These are phyloP conservation scores for Acanthopleura granulata DNA, from an alignment of 2,888 invertebrate species.

Conservation along the genomic window DNA sequence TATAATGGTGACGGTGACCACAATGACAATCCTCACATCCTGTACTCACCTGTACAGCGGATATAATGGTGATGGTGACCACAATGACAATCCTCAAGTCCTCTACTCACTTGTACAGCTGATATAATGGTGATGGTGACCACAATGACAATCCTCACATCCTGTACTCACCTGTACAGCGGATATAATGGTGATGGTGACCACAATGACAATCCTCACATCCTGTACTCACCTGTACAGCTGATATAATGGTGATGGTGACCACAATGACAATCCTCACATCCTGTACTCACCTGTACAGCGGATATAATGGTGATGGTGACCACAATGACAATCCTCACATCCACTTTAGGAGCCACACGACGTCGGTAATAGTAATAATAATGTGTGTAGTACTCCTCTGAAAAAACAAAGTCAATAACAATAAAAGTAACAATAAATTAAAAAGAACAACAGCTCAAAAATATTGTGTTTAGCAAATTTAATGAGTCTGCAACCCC, in stretches of 20 bases:
- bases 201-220: slow-evolving; percentile 86
- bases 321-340: slow-evolving; percentile 86
- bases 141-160: slow-evolving; percentile 87
- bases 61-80: slow-evolving; percentile 87
- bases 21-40: slow-evolving; percentile 88
- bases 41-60: slow-evolving; percentile 80
- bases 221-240: slow-evolving; percentile 82
- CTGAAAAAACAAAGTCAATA: slow-evolving; percentile 50
- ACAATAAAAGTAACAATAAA: too few species aligned
- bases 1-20: slow-evolving; percentile 86
- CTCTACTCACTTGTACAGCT: slow-evolving; percentile 83
- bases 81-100: slow-evolving; percentile 90
- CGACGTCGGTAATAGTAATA: slow-evolving; percentile 90
- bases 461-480: too few species aligned
- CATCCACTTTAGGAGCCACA: slow-evolving; percentile 92
- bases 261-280: slow-evolving; percentile 88
- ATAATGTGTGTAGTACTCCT: slow-evolving; percentile 91
- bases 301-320: slow-evolving; percentile 87
- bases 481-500: too few species aligned
- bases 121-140: slow-evolving; percentile 89
- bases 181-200: slow-evolving; percentile 87
- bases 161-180: slow-evolving; percentile 81
- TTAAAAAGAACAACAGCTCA: too few species aligned
- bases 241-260: slow-evolving; percentile 86
- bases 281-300: slow-evolving; percentile 82